Percentiles rank a stretch among this genome's conserved stretches.
These are phyloP conservation scores for Druceiella hillmani DNA, from an alignment of 2,888 invertebrate genomes.

Conservation along the genomic window DNA sequence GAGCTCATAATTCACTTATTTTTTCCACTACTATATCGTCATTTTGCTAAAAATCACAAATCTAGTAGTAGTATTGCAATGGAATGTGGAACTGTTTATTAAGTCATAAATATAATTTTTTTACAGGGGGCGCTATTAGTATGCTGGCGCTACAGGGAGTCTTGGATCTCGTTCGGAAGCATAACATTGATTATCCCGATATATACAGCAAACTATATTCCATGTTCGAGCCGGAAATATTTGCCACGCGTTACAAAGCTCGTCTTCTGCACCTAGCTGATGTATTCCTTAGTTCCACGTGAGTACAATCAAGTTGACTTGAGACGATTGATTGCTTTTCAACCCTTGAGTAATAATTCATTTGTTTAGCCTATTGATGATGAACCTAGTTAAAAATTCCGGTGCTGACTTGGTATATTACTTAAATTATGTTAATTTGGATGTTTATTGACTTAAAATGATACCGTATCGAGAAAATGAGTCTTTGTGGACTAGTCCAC, in stretches of 20 bases:
- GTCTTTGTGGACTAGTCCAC: no score
- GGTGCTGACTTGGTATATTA: no score
- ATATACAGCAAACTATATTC: constrained; percentile 94
- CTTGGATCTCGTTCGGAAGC: constrained; percentile 80
- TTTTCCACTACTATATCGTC: no score
- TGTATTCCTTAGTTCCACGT: constrained; percentile 89
- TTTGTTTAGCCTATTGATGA: no score
- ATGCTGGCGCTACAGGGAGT: constrained; percentile 89
- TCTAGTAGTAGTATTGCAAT: neutral
- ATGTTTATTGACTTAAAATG: no score
- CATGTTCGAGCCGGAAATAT: constrained; percentile 87
- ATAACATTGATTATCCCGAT: constrained; percentile 93
- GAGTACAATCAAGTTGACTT: no score
- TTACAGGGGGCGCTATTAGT: constrained; percentile 77
- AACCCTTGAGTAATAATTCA: no score
- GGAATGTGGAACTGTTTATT: neutral
- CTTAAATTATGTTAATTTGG: no score
- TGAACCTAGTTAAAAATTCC: no score
- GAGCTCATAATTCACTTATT: no score
- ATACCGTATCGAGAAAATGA: no score
- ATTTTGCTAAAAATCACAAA: constrained; percentile 1
- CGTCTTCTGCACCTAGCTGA: constrained; percentile 85
- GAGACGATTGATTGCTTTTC: no score
- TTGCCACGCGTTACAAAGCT: constrained; percentile 84
- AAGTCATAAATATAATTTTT: constrained; percentile 15